These are phyloP conservation scores for Papilio polytes DNA, from an alignment of 1,140 invertebrate genomes.

Conservation along the genomic window DNA sequence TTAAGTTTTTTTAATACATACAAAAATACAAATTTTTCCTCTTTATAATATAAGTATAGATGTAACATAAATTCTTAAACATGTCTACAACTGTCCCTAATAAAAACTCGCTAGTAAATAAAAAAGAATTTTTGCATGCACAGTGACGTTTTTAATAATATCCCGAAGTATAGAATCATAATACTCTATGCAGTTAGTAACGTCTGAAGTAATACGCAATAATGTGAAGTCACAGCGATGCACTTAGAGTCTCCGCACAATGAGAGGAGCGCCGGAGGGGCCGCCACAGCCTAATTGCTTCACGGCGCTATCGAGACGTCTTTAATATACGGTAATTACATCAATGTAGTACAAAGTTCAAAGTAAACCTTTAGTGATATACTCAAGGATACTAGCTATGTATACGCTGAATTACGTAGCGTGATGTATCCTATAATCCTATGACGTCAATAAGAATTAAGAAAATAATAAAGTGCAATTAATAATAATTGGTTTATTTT, in stretches of 20 bases:
- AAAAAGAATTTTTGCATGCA: too few species aligned
- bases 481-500: too few species aligned
- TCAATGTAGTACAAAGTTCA: not conserved
- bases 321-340: not conserved
- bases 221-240: constrained; percentile 9
- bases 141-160: too few species aligned
- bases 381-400: not conserved
- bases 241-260: constrained; percentile 6
- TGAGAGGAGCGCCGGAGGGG: not conserved
- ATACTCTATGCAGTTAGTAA: not conserved
- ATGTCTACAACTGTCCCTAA: not conserved
- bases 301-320: not conserved
- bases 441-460: too few species aligned
- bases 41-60: too few species aligned
- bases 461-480: too few species aligned
- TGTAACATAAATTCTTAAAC: not conserved
- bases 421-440: too few species aligned
- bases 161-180: not conserved
- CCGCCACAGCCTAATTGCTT: constrained; percentile 9
- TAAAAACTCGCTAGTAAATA: not conserved
- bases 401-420: too few species aligned
- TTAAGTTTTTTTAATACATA: too few species aligned
- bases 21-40: too few species aligned
- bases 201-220: constrained; percentile 9
- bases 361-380: not conserved